These are phyloP conservation scores for Anguilla anguilla DNA, from an alignment of 2,797 vertebrate genomes.

Conservation along the genomic window DNA sequence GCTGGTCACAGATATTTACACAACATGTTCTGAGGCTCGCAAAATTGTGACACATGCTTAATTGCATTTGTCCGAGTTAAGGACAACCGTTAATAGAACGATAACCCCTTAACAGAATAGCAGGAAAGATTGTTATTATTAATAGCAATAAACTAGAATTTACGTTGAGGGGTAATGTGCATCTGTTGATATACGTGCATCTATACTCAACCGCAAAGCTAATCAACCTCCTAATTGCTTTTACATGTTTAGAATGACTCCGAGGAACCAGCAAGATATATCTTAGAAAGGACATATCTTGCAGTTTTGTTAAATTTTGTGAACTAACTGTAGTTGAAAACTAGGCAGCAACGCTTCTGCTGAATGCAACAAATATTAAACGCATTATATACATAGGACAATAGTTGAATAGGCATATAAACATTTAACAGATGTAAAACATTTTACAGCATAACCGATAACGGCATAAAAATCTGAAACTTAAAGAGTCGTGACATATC, in stretches of 20 bases:
- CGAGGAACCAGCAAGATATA: background rate
- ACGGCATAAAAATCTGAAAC: background rate
- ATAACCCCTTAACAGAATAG: background rate
- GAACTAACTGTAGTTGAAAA: background rate
- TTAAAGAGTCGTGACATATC: background rate
- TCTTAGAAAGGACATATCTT: background rate
- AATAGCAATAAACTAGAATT: background rate
- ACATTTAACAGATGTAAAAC: background rate
- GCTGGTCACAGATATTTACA: slow-evolving; percentile 13
- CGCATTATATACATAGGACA: background rate
- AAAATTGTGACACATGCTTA: background rate
- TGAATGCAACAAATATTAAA: background rate
- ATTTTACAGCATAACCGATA: background rate
- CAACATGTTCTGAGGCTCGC: background rate
- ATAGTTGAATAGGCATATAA: background rate
- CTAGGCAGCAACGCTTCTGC: background rate
- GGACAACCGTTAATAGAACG: background rate
- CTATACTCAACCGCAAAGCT: background rate
- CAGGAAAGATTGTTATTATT: background rate
- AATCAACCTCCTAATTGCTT: background rate
- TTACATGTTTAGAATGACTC: background rate
- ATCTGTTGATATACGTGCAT: background rate
- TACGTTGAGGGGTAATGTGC: background rate
- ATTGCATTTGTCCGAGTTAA: background rate
- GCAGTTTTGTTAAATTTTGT: background rate